These are phyloP conservation scores for Arrhamphus sclerolepis DNA, from an alignment of 2,797 vertebrate genomes.

Conservation along the genomic window DNA sequence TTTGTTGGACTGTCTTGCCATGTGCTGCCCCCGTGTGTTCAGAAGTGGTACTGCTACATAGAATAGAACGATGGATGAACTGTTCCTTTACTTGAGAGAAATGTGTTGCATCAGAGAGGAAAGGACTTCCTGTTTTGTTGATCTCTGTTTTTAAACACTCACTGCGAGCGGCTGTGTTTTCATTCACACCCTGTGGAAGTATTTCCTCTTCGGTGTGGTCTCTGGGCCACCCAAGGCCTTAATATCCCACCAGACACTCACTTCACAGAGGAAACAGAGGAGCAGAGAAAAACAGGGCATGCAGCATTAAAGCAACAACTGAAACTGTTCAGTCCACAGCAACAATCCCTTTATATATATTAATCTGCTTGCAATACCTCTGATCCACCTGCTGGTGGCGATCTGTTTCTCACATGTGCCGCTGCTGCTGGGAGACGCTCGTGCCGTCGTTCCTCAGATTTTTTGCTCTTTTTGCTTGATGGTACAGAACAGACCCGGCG, in stretches of 20 bases:
- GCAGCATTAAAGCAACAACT: conserved; percentile 63
- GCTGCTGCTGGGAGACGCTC: conserved; percentile 41
- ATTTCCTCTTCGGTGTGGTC: conserved; percentile 56
- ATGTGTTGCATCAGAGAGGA: conserved; percentile 9
- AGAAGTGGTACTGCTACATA: too few species aligned
- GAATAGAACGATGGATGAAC: conserved; percentile 4
- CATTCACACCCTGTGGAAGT: conserved; percentile 18
- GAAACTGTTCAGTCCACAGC: conserved; percentile 78
- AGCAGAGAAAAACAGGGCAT: conserved; percentile 56
- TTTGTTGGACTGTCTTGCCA: too few species aligned
- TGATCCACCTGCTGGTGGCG: conserved; percentile 55
- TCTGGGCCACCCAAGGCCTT: conserved; percentile 73
- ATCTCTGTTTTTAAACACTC: conserved; percentile 11
- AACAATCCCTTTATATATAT: conserved; percentile 85
- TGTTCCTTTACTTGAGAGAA: conserved; percentile 30
- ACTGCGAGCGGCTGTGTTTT: conserved; percentile 3
- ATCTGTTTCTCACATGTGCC: conserved; percentile 46
- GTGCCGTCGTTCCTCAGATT: conserved; percentile 12
- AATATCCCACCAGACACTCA: conserved; percentile 53
- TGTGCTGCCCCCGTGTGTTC: too few species aligned
- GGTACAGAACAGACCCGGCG: conserved; percentile 4
- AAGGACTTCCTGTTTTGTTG: conserved; percentile 19
- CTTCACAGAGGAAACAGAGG: conserved; percentile 35
- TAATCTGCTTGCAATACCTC: conserved; percentile 84
- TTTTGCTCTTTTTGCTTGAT: conserved; percentile 26